Evolutionary conservation across 1,140 invertebrate genomes (phyloP).

Genomic region (Dufourea novaeangliae): DNA sequence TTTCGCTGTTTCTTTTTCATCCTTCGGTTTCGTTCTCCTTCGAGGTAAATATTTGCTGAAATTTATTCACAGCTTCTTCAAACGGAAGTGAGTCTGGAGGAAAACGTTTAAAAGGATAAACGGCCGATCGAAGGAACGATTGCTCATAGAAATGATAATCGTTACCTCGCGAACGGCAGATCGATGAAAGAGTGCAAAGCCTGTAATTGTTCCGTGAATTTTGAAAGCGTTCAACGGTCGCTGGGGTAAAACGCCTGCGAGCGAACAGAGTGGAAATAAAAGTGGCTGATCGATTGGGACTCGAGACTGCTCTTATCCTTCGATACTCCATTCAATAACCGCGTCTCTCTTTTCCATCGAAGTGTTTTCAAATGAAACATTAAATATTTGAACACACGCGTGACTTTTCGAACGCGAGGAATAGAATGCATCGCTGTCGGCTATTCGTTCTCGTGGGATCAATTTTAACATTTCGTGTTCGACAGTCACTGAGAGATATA

Average conservation of each 20-base stretch:
- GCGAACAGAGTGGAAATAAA: background rate
- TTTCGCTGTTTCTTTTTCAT: no score
- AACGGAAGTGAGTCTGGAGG: no score
- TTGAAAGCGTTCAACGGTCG: background rate
- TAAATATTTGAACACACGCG: background rate
- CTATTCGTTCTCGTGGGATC: background rate
- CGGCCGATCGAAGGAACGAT: background rate
- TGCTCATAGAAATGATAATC: background rate
- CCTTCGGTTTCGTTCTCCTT: no score
- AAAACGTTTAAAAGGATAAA: background rate
- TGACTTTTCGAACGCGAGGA: background rate
- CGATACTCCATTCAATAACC: background rate
- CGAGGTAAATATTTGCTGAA: no score
- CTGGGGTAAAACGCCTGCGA: no score
- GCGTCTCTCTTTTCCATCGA: background rate
- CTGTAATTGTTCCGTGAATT: background rate
- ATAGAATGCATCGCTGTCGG: background rate
- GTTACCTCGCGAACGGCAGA: background rate
- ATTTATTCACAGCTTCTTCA: no score
- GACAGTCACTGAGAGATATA: background rate
- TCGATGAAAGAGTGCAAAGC: background rate
- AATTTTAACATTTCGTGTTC: background rate
- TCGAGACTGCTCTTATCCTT: background rate
- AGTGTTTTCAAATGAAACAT: background rate
- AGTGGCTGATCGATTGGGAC: background rate